Evolutionary conservation across 35 echinoderm and acorn worm genomes (phyloP), one percentile per base, ranked within the genome.

Genomic region (Apostichopus californicus): DNA sequence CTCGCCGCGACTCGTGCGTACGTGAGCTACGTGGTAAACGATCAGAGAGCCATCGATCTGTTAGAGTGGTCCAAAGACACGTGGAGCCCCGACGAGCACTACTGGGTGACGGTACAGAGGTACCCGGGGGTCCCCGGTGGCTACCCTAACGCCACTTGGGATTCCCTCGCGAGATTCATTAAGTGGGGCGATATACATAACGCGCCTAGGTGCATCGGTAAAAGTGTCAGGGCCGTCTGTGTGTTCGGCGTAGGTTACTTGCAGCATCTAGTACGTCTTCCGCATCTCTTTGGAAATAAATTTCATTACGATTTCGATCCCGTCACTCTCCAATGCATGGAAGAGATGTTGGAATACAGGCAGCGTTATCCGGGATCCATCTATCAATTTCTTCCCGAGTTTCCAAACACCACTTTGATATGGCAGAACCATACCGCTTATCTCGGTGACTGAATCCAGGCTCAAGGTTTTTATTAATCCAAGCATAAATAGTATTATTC

Each of bases 251-350:
- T 60, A 17, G 78, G 82, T 15, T 94, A 94, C 58, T 79, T 96
- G 9, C 73, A 91, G 5, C 90, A 92, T 65, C 84, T 96, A 20
- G 7, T 26, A 3, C 60, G 15, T 23, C 20, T 17, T 24, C 95
- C 95, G 8, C 82, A 94, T 81, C 59, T 94, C 2, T 96, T 92
- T 85, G 95, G 84, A 5, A 94, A 94, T 71, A 96, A 96, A 86
- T 77, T 96, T 56, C 77, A 96, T 70, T 94, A 94, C 85, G 70
- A 78, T 73, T 95, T 86, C 86, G 95, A 96, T 66, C 86, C 95
- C 5, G 72, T 96, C 20, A 60, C 91, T 11, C 86, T 96, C 18
- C 95, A 96, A 55, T 96, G 95, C 90, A 26, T 96, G 7, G 95
- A 96, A 77, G 95, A 96, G 56, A 63, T 83, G 64, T 24, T 96